Base-by-base conservation (phyloP, 2,888 invertebrate species). In the Gastrophysa polygoni region DNA sequence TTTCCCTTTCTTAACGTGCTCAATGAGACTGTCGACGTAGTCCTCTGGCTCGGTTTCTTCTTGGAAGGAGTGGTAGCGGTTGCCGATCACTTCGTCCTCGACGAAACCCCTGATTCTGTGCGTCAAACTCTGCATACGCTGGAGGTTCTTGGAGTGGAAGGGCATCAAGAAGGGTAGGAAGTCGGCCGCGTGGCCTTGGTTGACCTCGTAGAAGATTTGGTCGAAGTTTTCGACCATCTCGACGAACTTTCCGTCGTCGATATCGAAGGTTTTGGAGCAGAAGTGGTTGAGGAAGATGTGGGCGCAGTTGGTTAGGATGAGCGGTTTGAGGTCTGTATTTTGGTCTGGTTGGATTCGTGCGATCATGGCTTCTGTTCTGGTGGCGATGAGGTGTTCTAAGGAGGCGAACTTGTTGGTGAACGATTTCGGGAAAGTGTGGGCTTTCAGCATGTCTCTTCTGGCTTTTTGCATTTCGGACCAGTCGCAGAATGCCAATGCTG, bases 401-500 rank as follows among this genome's bases (percentile, higher is more conserved):
- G 82, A 79, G 63, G 82, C 77, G 73, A 83, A 87, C 52, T 84
- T 84, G 38, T 81, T 73, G n/a, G 86, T 84, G 67, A 84, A 84
- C 1, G 85, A 82, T 38, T 85, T 80, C 0, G 88, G 88, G 70
- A 88, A 87, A 1, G 86, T 85, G 78, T 87, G 84, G 0, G 82
- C 81, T 57, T 82, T 82, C 4, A 88, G 78, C 82, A 88, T 84
- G 62, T 87, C 86, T 10, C 89, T 81, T 8, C 88, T 81, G 0
- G 81, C 77, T 71, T 86, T 87, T 70, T 89, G 89, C 0, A 86
- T 78, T 11, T 86, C 84, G 7, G 88, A 88, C 88, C 88, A 89
- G 74, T 89, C 85, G 76, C 88, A 88, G 71, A 89, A 87, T n/a
- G 89, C 89, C 68, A 89, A 78, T 58, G 89, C 89, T 89, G 76